phyloP scores from a whole-genome alignment of 2,888 invertebrate genomes.

The Imbricaverruca yamaguchii region DNA sequence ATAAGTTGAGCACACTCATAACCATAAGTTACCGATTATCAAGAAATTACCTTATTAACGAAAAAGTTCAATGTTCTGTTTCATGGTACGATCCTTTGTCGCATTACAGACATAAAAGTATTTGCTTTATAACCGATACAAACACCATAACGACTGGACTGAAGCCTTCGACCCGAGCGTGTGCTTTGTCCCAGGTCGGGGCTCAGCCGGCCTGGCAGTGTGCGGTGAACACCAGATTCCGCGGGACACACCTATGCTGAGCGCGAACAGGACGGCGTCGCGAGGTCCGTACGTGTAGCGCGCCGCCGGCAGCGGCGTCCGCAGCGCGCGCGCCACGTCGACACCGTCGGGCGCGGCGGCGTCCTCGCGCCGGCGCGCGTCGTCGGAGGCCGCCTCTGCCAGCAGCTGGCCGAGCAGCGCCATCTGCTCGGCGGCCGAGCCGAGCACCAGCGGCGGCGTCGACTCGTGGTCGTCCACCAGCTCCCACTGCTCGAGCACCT shows the following conservation, averaged over 20 bases:
- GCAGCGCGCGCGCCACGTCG: neutral
- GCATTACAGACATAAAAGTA: too few species aligned
- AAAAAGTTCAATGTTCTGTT: too few species aligned
- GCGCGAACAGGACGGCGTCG: constrained; percentile 25
- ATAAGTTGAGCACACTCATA: too few species aligned
- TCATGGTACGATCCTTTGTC: too few species aligned
- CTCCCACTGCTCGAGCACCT: neutral
- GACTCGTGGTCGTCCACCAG: neutral
- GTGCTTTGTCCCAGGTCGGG: too few species aligned
- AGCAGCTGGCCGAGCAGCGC: neutral
- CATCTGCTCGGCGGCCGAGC: constrained; percentile 6
- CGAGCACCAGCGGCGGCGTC: neutral
- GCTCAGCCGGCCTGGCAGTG: too few species aligned
- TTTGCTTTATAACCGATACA: too few species aligned
- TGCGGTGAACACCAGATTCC: too few species aligned
- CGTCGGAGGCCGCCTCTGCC: neutral
- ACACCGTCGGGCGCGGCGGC: neutral
- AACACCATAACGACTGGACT: too few species aligned
- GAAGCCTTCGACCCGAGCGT: too few species aligned
- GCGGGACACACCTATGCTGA: constrained; percentile 45
- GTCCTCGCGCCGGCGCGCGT: neutral
- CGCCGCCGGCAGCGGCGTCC: constrained; percentile 23
- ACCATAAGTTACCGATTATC: too few species aligned
- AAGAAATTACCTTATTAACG: too few species aligned
- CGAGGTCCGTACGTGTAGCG: constrained; percentile 13